Conservation (phyloP, 2,797 vertebrate genomes). For the Knipowitschia caucasica region DNA sequence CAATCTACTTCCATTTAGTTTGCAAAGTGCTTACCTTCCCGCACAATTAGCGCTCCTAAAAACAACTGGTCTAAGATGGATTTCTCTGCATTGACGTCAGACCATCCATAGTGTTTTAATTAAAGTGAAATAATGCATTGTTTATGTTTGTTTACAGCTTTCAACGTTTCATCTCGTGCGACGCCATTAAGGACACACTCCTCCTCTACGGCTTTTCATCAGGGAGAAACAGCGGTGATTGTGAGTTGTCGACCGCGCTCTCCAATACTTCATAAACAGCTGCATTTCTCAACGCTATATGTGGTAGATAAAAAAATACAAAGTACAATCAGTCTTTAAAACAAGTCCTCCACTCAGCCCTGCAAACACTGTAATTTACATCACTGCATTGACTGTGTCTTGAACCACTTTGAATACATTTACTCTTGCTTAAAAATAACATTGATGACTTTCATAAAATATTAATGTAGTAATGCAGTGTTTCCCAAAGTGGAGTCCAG, state of each 20-base stretch:
- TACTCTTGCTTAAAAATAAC: too few species aligned
- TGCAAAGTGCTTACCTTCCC: slow-evolving; percentile 17
- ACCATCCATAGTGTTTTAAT: slow-evolving; percentile 18
- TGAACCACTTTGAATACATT: too few species aligned
- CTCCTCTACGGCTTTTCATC: slow-evolving; percentile 21
- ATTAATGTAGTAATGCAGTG: too few species aligned
- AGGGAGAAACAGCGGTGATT: slow-evolving; percentile 40
- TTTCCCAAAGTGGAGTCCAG: too few species aligned
- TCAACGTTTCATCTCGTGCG: slow-evolving; percentile 17
- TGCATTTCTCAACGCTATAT: too few species aligned
- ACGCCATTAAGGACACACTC: slow-evolving; percentile 10
- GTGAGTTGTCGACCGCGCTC: slow-evolving; percentile 22
- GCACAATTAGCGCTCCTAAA: slow-evolving; percentile 10
- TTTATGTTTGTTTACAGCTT: slow-evolving; percentile 18
- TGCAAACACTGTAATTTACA: too few species aligned
- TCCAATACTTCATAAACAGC: slow-evolving; percentile 34
- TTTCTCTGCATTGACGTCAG: slow-evolving; percentile 9
- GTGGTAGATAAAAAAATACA: too few species aligned
- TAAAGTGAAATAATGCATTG: slow-evolving; percentile 18
- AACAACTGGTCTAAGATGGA: background rate
- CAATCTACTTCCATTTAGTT: slow-evolving; percentile 11
- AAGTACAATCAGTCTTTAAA: too few species aligned
- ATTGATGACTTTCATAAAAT: too few species aligned
- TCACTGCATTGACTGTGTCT: too few species aligned
- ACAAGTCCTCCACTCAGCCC: too few species aligned